Percentiles rank a stretch among this genome's conserved stretches.
Conservation (phyloP, 2,888 invertebrate species). For the Ceramica pisi region DNA sequence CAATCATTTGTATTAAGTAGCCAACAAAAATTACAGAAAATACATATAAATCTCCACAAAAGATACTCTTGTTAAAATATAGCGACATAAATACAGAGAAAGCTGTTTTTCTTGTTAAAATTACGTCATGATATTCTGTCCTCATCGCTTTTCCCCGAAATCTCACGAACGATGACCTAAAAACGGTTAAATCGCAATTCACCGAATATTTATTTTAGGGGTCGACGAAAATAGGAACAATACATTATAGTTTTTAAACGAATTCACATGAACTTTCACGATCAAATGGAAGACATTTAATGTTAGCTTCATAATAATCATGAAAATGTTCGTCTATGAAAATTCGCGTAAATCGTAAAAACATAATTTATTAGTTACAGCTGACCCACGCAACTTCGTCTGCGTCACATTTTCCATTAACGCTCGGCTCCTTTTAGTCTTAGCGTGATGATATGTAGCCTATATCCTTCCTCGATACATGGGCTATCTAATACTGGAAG, state of each 20-base stretch:
- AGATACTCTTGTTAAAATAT: slow-evolving; percentile 30
- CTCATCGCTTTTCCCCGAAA: slow-evolving; percentile 55
- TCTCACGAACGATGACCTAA: slow-evolving; percentile 57
- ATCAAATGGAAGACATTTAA: slow-evolving; percentile 21
- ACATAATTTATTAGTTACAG: slow-evolving; percentile 40
- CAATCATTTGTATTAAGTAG: slow-evolving; percentile 17
- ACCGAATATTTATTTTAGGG: slow-evolving; percentile 46
- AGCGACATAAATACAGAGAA: slow-evolving; percentile 19
- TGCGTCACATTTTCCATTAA: no score
- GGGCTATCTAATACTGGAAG: no score
- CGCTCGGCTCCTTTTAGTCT: no score
- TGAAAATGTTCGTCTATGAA: not conserved
- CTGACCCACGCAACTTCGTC: no score
- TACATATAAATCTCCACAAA: slow-evolving; percentile 43
- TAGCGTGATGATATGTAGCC: no score
- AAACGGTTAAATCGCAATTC: slow-evolving; percentile 42
- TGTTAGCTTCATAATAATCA: not conserved
- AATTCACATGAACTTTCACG: slow-evolving; percentile 33
- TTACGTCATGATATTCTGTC: slow-evolving; percentile 45
- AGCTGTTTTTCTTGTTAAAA: slow-evolving; percentile 48
- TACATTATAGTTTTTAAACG: slow-evolving; percentile 29
- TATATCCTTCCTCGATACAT: no score
- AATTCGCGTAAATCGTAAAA: slow-evolving; percentile 36
- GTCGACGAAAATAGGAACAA: slow-evolving; percentile 40
- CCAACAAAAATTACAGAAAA: slow-evolving; percentile 31